Evolutionary conservation across 2,888 invertebrate genomes (phyloP), one percentile per base, ranked within the genome.

Genomic region (Osmoderma eremita): DNA sequence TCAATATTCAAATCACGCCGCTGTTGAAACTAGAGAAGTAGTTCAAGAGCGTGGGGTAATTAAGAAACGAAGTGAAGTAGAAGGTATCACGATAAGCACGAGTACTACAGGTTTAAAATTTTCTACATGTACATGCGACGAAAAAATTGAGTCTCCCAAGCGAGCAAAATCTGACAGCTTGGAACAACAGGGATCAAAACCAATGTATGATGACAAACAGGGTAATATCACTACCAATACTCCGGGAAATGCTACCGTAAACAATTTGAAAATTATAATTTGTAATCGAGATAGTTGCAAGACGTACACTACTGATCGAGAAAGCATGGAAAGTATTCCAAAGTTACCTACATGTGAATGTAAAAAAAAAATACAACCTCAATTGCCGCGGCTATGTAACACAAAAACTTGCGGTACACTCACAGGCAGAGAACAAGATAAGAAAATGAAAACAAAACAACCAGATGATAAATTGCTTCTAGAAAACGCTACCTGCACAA

Each of bases 201-300:
- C 18, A 12, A 6, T 1, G 18, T 4, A 12, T 45, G 30, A 45
- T 15, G 45, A 48, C 24, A 61, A 17, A 45, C 45, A 13, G 15
- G 45, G 30, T 5, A 45, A 3, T 30, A 2, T 30, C 6, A 30
- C 30, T 30, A 30, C 1, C 30, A 30, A 6, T 38, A 10, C 15
- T 18, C 53, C 53, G 5, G 53, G 20, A 5, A 12, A n/a, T 13
- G 6, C 24, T 51, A 30, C 58, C 2, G 58, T 61, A 17, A 61
- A 61, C 17, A 61, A 61, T 17, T 36, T 61, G 10, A 61, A 61
- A n/a, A 61, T 61, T n/a, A 61, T 61, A 13, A 61, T 61, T 17
- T 61, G 58, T 45, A 61, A 61, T 18, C 42, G 58, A 61, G 58
- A 61, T 13, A 45, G 24, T 36, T 61, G 58, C 36, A 42, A 30